Evolutionary conservation across 2,797 vertebrate species (phyloP).

Genomic region (Pantherophis alleghaniensis): DNA sequence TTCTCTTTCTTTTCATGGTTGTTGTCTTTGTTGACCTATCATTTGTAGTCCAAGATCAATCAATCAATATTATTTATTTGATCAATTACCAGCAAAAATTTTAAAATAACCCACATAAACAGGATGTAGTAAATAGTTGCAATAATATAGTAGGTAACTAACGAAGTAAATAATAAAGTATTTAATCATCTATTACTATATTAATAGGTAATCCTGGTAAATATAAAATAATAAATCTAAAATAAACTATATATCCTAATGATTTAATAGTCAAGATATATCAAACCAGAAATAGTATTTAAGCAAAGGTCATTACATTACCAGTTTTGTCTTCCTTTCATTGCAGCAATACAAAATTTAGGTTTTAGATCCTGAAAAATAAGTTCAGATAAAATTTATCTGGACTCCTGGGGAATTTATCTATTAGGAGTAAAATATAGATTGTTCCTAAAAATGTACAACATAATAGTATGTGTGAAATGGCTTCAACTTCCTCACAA

Average conservation of each 20-base stretch:
- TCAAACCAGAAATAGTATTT: neutral
- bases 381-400: neutral
- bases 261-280: neutral
- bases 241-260: neutral
- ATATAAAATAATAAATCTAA: neutral
- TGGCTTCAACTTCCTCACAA: neutral
- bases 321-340: neutral
- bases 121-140: neutral
- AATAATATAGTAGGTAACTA: neutral
- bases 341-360: neutral
- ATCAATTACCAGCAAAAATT: neutral
- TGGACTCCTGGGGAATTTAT: neutral
- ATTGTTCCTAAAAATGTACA: neutral
- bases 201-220: neutral
- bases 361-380: neutral
- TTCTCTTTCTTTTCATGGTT: neutral
- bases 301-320: neutral
- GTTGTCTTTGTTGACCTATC: neutral
- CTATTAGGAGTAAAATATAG: neutral
- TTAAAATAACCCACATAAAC: neutral
- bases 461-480: neutral
- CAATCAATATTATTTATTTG: neutral
- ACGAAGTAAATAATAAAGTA: neutral
- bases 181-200: neutral
- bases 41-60: neutral